Conservation (phyloP, 1,140 invertebrate genomes). For the Episyrphus balteatus region DNA sequence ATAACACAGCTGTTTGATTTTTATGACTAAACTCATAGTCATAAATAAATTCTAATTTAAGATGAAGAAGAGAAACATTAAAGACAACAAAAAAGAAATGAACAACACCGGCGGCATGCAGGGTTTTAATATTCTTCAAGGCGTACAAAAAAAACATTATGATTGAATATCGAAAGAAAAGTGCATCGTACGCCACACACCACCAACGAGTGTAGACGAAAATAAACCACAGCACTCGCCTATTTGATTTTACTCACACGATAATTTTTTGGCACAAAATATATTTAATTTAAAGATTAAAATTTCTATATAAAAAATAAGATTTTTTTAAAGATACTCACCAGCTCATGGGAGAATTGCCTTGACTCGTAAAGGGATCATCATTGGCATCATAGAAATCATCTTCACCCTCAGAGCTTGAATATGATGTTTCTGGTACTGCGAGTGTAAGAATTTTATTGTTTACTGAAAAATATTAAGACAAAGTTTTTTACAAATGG, state of each 20-base stretch:
- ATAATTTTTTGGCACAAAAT: background rate
- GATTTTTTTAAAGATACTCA: slow-evolving; percentile 16
- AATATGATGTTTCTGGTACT: slow-evolving; percentile 85
- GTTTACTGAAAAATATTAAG: background rate
- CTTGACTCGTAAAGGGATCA: slow-evolving; percentile 45
- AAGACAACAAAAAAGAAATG: no score
- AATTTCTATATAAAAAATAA: background rate
- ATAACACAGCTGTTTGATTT: no score
- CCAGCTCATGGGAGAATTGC: slow-evolving; percentile 39
- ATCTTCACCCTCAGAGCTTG: slow-evolving; percentile 92
- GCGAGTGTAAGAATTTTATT: slow-evolving; percentile 1
- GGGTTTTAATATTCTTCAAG: no score
- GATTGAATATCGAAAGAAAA: no score
- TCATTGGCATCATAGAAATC: slow-evolving; percentile 93
- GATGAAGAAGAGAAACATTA: no score
- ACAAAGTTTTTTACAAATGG: background rate
- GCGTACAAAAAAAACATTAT: no score
- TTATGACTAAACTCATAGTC: no score
- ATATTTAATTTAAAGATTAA: slow-evolving; percentile 16
- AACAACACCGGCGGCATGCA: no score
- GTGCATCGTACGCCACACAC: no score
- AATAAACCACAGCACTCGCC: no score
- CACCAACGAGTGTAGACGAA: no score
- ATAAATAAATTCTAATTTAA: no score
- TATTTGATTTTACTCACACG: background rate